phyloP scores from a whole-genome alignment of 35 echinoderm and acorn worm genomes.

The Apostichopus japonicus region DNA sequence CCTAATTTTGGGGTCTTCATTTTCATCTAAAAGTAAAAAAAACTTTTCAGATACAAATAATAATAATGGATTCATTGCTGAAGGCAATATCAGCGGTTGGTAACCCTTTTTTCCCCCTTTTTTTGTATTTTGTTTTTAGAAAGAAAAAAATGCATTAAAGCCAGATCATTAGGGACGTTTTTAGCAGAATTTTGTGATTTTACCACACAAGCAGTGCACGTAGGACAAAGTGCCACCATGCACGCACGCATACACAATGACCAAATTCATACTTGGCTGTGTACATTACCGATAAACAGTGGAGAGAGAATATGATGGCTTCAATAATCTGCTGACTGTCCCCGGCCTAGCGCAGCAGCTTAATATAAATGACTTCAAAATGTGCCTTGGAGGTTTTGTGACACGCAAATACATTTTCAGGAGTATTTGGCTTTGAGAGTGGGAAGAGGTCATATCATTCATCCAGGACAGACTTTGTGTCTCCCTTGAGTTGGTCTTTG shows the following conservation, averaged over 20 bases:
- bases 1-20: too few relatives aligned
- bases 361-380: constrained; percentile 51
- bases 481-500: constrained; percentile 56
- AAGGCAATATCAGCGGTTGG: too few relatives aligned
- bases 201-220: neutral
- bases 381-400: constrained; percentile 48
- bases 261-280: neutral
- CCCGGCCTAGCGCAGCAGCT: neutral
- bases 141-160: too few relatives aligned
- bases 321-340: constrained; percentile 18
- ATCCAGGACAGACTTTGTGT: constrained; percentile 55
- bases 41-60: too few relatives aligned
- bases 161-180: too few relatives aligned
- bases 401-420: constrained; percentile 52
- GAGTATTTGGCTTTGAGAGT: constrained; percentile 50
- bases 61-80: too few relatives aligned
- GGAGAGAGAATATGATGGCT: neutral
- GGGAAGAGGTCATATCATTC: constrained; percentile 52
- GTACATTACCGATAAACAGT: constrained; percentile 3
- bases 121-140: too few relatives aligned
- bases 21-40: too few relatives aligned
- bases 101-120: too few relatives aligned
- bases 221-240: neutral
- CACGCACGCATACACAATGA: neutral
- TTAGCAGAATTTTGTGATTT: too few relatives aligned